phyloP scores from a whole-genome alignment of 1,140 invertebrate species.

The Pogonomyrmex californicus region DNA sequence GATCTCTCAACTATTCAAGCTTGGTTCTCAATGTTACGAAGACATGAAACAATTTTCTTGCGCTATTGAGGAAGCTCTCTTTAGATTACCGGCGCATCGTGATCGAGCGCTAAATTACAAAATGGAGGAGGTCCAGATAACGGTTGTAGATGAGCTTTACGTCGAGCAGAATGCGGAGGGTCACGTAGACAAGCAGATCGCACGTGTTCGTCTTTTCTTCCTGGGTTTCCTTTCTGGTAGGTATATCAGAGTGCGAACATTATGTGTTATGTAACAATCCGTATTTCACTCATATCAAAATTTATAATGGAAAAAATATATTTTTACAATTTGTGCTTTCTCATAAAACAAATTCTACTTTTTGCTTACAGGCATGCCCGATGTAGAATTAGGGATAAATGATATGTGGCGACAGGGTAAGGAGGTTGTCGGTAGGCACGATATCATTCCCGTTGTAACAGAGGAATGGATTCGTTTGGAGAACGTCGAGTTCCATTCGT shows the following conservation, averaged over 20 bases:
- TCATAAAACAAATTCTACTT: background rate
- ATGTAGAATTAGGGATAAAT: constrained; percentile 98
- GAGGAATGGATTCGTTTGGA: constrained; percentile 99
- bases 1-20: constrained; percentile 98
- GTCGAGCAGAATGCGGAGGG: constrained; percentile 97
- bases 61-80: constrained; percentile 96
- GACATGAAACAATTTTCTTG: constrained; percentile 97
- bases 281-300: background rate
- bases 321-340: background rate
- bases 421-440: constrained; percentile 99
- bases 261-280: background rate
- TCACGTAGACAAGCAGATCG: constrained; percentile 96
- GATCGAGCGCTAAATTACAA: constrained; percentile 97
- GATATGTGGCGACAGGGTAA: constrained; percentile 98
- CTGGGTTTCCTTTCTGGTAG: constrained; percentile 95
- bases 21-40: constrained; percentile 96
- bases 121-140: constrained; percentile 99
- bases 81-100: constrained; percentile 93
- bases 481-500: constrained; percentile 97
- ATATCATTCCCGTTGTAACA: constrained; percentile 99
- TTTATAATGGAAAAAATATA: background rate
- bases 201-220: constrained; percentile 97
- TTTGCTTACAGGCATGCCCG: constrained; percentile 93
- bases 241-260: background rate
- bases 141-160: constrained; percentile 98